Base-by-base conservation (phyloP, 2,888 invertebrate species). In the Drosophila sordidula region DNA sequence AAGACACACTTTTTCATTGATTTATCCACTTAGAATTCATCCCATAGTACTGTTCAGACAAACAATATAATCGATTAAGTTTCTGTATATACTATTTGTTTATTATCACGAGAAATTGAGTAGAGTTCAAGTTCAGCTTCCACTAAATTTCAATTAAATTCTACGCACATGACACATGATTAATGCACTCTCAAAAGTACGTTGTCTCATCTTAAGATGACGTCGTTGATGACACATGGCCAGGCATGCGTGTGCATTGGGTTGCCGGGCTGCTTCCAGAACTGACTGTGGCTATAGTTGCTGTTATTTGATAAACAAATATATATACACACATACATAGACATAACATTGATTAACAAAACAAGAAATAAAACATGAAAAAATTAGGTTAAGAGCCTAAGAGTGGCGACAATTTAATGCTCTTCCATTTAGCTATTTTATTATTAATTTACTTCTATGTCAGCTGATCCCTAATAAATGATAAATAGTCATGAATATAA, bases 81-180 rank as follows among this genome's bases (percentile, higher is more conserved):
- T 9, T 9, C 6, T 16, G 6, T 4, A 4, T 44, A 29, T 4
- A 29, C 9, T 29, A 29, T 29, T 29, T 29, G 9, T 5, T 29
- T 29, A 29, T 29, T 9, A 36, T 42, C 36, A 42, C 16, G n/a
- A 25, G 9, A n/a, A 36, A 32, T 32, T 2, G 39, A n/a, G 25
- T 3, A 26, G 12, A 58, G 47, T 55, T 65, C 51, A 78, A 73
- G 65, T 58, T 72, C 45, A 50, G 45, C 36, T 36, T 18, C 3
- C 22, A 52, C 22, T 50, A 22, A 57, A 52, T 61, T 57, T 46
- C 54, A 72, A 61, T 72, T 51, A 26, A 26, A 29, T 42, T 58
- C 57, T 61, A 12, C 34, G 32, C 78, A 58, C 61, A 47, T 58
- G 55, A 45, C 38, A 34, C 39, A 55, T 67, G 62, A 57, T 63